Conservation (phyloP, 2,113 vertebrate genomes). For the Mustela nigripes region DNA sequence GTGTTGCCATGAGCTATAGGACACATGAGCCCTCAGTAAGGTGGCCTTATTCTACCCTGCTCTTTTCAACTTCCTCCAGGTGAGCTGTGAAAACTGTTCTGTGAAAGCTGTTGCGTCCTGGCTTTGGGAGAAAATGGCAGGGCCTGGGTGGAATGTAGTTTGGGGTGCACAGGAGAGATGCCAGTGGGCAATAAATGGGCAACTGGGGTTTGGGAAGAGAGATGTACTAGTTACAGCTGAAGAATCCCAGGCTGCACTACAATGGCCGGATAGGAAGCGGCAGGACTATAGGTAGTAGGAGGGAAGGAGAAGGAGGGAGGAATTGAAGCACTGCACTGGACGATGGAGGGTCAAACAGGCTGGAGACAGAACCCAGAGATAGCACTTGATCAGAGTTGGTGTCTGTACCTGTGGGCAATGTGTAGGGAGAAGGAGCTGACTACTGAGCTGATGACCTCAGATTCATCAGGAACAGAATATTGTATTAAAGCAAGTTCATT, state of each 20-base stretch:
- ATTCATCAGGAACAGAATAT: neutral
- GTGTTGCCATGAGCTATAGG: neutral
- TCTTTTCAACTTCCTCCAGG: neutral
- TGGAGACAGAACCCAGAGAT: neutral
- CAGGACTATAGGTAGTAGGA: neutral
- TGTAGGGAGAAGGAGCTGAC: neutral
- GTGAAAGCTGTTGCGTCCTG: no score
- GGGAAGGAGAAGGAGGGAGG: no score
- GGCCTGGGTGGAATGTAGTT: neutral
- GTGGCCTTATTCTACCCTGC: neutral
- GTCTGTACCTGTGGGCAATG: neutral
- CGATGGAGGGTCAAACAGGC: neutral
- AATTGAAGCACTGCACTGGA: neutral
- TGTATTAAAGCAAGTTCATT: neutral
- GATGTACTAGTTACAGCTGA: neutral
- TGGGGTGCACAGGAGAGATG: neutral
- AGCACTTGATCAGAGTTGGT: accelerated
- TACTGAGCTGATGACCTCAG: accelerated
- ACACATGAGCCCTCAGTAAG: no score
- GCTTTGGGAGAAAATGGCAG: neutral
- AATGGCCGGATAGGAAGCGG: neutral
- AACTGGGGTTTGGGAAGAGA: neutral
- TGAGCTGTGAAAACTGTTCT: neutral
- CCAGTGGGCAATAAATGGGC: neutral
- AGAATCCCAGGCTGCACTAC: neutral